phyloP scores from a whole-genome alignment of 2,113 vertebrate species.

The Mormoops blainvillei region DNA sequence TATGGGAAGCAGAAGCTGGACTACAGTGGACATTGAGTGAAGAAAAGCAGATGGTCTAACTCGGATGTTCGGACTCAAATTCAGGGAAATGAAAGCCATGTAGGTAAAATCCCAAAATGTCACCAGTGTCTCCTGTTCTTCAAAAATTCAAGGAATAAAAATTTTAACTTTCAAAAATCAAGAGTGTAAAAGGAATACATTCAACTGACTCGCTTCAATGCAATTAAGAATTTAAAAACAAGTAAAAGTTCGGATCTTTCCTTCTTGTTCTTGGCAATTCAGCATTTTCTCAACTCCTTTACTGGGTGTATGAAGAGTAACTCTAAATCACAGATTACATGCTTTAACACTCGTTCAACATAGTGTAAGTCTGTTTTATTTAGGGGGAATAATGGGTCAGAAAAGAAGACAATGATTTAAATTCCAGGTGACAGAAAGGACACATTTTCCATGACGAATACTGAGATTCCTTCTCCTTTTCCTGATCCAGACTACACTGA shows the following conservation, averaged over 20 bases:
- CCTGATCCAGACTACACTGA: not conserved
- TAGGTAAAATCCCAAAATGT: not conserved
- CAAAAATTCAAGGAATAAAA: not conserved
- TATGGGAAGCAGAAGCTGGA: not conserved
- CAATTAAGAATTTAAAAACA: not conserved
- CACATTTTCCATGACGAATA: not conserved
- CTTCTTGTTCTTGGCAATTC: not conserved
- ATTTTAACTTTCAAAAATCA: not conserved
- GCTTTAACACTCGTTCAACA: not conserved
- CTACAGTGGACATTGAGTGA: not conserved
- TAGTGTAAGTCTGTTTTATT: not conserved
- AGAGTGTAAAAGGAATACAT: not conserved
- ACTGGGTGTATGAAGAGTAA: not conserved
- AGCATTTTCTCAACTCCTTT: not conserved
- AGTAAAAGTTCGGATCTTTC: not conserved
- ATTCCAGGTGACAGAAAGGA: conserved; percentile 12
- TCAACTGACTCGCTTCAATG: not conserved
- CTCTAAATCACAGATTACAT: not conserved
- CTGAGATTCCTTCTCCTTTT: not conserved
- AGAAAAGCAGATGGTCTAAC: not conserved
- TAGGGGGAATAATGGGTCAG: not conserved
- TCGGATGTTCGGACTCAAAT: not conserved
- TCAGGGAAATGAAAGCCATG: not conserved
- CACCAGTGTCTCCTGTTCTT: not conserved
- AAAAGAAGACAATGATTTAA: conserved; percentile 32